These are phyloP conservation scores for Protula sp. DNA, from an alignment of 2,888 invertebrate species.

Conservation along the genomic window DNA sequence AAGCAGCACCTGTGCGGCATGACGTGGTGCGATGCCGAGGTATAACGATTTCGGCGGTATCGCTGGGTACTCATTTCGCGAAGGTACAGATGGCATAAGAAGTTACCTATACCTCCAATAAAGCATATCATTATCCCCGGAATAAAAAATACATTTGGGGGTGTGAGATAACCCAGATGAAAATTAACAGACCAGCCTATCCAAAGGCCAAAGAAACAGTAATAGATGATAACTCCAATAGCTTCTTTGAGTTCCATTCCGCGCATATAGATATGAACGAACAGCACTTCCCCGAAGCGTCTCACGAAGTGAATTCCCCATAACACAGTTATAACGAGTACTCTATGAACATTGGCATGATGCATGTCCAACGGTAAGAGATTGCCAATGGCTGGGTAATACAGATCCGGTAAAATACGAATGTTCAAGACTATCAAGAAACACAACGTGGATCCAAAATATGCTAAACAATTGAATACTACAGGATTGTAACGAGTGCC, in stretches of 20 bases:
- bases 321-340: conserved; percentile 6
- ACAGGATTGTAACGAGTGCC: neutral
- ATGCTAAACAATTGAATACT: conserved; percentile 1
- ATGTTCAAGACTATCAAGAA: conserved; percentile 11
- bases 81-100: conserved; percentile 7
- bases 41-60: neutral
- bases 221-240: conserved; percentile 7
- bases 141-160: conserved; percentile 4
- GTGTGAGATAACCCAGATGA: conserved; percentile 11
- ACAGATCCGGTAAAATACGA: conserved; percentile 2
- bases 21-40: neutral
- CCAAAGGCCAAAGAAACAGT: conserved; percentile 15
- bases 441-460: conserved; percentile 8
- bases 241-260: conserved; percentile 3
- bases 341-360: neutral
- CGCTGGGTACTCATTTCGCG: neutral
- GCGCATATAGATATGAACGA: conserved; percentile 13
- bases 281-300: conserved; percentile 15
- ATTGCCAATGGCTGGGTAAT: conserved; percentile 10
- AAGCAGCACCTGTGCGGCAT: conserved; percentile 7
- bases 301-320: conserved; percentile 14
- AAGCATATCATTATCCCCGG: conserved; percentile 9
- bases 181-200: conserved; percentile 15
- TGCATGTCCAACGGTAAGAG: conserved; percentile 4
- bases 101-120: conserved; percentile 14